These are phyloP conservation scores for Watersipora subatra DNA, from an alignment of 1,140 invertebrate species.

Conservation along the genomic window DNA sequence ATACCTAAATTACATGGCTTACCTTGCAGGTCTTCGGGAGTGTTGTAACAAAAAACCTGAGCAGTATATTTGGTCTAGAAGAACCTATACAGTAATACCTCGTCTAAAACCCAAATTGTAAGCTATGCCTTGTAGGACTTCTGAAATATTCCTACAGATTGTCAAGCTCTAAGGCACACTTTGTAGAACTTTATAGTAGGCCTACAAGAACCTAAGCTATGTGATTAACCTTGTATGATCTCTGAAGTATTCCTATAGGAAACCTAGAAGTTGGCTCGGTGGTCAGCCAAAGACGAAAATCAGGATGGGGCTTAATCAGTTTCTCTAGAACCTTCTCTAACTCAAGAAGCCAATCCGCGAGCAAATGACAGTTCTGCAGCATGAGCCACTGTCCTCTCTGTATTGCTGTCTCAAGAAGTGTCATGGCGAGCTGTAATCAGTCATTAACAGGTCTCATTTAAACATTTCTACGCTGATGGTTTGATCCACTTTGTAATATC, in stretches of 20 bases:
- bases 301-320: slow-evolving; percentile 57
- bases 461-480: not conserved
- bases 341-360: slow-evolving; percentile 55
- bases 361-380: slow-evolving; percentile 68
- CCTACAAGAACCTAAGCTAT: too few species aligned
- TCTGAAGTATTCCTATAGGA: slow-evolving; percentile 64
- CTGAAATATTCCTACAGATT: too few species aligned
- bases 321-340: slow-evolving; percentile 62
- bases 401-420: slow-evolving; percentile 52
- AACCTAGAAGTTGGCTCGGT: slow-evolving; percentile 61
- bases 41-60: too few species aligned
- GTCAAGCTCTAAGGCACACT: too few species aligned
- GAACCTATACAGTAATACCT: too few species aligned
- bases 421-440: slow-evolving; percentile 48
- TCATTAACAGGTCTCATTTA: not conserved
- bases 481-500: not conserved
- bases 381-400: slow-evolving; percentile 64
- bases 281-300: slow-evolving; percentile 74
- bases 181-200: too few species aligned
- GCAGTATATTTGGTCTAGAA: too few species aligned
- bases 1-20: too few species aligned
- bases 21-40: too few species aligned
- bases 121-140: too few species aligned
- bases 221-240: slow-evolving; percentile 57
- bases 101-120: too few species aligned